Conservation (phyloP, 2,888 invertebrate species). For the Andrena bucephala region DNA sequence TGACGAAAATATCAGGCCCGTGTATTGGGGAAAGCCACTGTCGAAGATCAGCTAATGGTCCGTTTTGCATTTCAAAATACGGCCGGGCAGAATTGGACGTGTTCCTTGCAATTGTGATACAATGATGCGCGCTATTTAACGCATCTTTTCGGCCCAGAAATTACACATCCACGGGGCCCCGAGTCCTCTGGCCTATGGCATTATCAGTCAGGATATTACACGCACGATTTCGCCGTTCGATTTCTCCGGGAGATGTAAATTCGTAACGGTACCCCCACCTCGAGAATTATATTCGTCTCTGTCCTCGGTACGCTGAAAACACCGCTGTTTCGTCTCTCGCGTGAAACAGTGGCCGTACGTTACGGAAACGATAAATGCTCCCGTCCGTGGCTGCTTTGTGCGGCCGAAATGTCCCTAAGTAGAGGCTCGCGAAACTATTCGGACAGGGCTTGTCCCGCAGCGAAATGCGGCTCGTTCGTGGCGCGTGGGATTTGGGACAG, state of each 20-base stretch:
- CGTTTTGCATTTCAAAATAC: constrained; percentile 23
- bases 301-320: background rate
- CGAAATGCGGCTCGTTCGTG: constrained; percentile 73
- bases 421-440: constrained; percentile 67
- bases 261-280: background rate
- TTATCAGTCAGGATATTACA: constrained; percentile 30
- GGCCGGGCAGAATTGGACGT: constrained; percentile 6
- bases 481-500: constrained; percentile 82
- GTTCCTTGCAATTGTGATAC: constrained; percentile 22
- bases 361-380: constrained; percentile 53
- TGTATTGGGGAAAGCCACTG: background rate
- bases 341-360: constrained; percentile 14
- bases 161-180: constrained; percentile 1
- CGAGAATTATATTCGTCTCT: background rate
- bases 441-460: constrained; percentile 74
- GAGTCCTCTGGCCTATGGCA: constrained; percentile 7
- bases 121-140: constrained; percentile 41
- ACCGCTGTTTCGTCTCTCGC: background rate
- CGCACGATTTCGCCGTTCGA: background rate
- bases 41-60: constrained; percentile 17
- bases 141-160: constrained; percentile 15
- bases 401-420: constrained; percentile 55
- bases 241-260: constrained; percentile 40
- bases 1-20: background rate
- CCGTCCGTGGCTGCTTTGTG: constrained; percentile 5